These are phyloP conservation scores for Drosophila ironensis DNA, from an alignment of 1,140 invertebrate genomes.

Conservation along the genomic window DNA sequence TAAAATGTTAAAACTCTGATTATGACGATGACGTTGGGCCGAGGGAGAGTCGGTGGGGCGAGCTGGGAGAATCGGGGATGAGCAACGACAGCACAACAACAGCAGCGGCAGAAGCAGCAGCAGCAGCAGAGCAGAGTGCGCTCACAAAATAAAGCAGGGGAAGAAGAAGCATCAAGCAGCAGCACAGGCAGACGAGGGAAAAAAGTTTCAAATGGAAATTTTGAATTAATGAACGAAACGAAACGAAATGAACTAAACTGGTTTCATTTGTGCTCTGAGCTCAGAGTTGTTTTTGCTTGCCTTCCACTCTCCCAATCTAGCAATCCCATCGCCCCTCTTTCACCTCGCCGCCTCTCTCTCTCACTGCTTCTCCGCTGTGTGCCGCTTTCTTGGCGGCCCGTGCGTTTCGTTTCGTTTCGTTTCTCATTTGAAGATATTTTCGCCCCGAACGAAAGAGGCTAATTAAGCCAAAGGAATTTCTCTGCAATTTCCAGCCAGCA, in stretches of 20 bases:
- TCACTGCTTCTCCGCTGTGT: conserved; percentile 47
- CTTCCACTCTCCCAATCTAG: neutral
- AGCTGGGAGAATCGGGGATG: conserved; percentile 38
- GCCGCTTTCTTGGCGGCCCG: conserved; percentile 68
- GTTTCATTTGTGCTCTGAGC: conserved; percentile 77
- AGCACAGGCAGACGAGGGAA: conserved; percentile 35
- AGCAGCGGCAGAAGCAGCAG: conserved; percentile 21
- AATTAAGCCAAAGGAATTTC: conserved; percentile 80
- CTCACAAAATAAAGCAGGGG: conserved; percentile 42
- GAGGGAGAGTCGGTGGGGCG: conserved; percentile 21
- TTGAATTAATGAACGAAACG: conserved; percentile 81
- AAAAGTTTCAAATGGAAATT: conserved; percentile 81
- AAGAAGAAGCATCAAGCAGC: conserved; percentile 18
- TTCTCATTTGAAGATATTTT: conserved; percentile 79
- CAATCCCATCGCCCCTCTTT: conserved; percentile 1
- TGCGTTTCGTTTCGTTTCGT: conserved; percentile 71
- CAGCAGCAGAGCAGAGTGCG: conserved; percentile 21
- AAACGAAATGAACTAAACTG: conserved; percentile 81
- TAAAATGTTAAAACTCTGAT: conserved; percentile 81
- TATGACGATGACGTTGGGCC: conserved; percentile 69
- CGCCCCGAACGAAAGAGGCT: conserved; percentile 76
- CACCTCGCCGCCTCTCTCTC: conserved; percentile 27
- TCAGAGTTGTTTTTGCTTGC: conserved; percentile 46
- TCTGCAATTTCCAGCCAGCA: conserved; percentile 66
- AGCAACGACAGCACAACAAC: conserved; percentile 69